Evolutionary conservation across 2,797 vertebrate species (phyloP), one percentile per base, ranked within the genome.

Genomic region (Neosilurus hyrtlii): DNA sequence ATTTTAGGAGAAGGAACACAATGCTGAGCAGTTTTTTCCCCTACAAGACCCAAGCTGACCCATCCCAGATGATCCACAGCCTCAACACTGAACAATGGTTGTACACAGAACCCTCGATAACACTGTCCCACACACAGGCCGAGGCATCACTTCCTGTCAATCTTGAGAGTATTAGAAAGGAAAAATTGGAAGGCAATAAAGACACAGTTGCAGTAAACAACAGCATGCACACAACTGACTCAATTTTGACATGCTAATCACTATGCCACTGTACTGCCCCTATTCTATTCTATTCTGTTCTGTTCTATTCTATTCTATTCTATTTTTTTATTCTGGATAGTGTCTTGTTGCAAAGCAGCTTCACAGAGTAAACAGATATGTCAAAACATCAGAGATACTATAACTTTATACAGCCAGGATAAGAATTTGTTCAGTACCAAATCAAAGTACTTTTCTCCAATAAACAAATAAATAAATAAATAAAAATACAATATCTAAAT

Each of bases 1-100:
- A 66, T 81, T 30, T 74, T 80, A 5, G 70, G 82, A 62, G 30
- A 86, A 43, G 84, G 88, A 92, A 90, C 88, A 90, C 88, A 86
- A 89, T 15, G 86, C 86, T 90, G 82, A 71, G 71, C 26, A 75
- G 79, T 81, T 87, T 88, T 92, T 91, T 92, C 91, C 89, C 86
- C 22, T 84, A 86, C 80, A 80, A 72, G 62, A 87, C 83, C 81
- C 76, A 51, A 51, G 80, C 79, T 78, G 83, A 90, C 89, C 88
- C 89, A 90, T 84, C 63, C 71, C 75, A 83, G 68, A 85, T 81
- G 85, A 57, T 81, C 80, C 49, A 80, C 87, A 30, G 61, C 80
- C 81, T 85, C 83, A 86, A 81, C 85, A 43, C 59, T 87, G 86
- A 89, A 91, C 86, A 89, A 89, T 81, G 72, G 73, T 62, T 81